Evolutionary conservation across 2,113 vertebrate genomes (phyloP).

Genomic region (Picathartes gymnocephalus): DNA sequence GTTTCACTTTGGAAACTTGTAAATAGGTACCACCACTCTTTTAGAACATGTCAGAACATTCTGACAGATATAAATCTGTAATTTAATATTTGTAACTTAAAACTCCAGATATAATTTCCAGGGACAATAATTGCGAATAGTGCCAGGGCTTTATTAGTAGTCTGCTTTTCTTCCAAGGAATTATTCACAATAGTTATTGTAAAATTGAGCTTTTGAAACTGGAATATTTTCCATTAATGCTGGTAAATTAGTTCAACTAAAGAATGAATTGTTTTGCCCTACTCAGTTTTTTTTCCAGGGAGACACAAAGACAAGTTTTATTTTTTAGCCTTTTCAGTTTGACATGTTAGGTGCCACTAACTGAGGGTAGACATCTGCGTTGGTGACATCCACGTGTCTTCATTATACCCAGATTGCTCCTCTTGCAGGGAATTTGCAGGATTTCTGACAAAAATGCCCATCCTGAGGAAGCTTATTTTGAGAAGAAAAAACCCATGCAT

Average conservation of each 20-base stretch:
- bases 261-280: neutral
- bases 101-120: neutral
- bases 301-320: neutral
- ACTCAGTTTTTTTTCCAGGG: neutral
- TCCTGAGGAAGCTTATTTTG: neutral
- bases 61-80: neutral
- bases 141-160: neutral
- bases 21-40: neutral
- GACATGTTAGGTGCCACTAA: neutral
- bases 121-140: neutral
- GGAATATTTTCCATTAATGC: neutral
- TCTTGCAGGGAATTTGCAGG: neutral
- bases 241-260: neutral
- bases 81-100: neutral
- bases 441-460: neutral
- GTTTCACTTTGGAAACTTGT: neutral
- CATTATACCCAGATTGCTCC: neutral
- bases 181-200: neutral
- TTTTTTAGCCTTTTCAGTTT: neutral
- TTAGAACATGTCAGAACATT: neutral
- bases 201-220: neutral
- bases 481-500: neutral
- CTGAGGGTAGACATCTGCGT: rapidly evolving
- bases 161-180: neutral
- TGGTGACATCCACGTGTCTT: neutral